phyloP scores from a whole-genome alignment of 2,888 invertebrate species.

The Timandra comae region DNA sequence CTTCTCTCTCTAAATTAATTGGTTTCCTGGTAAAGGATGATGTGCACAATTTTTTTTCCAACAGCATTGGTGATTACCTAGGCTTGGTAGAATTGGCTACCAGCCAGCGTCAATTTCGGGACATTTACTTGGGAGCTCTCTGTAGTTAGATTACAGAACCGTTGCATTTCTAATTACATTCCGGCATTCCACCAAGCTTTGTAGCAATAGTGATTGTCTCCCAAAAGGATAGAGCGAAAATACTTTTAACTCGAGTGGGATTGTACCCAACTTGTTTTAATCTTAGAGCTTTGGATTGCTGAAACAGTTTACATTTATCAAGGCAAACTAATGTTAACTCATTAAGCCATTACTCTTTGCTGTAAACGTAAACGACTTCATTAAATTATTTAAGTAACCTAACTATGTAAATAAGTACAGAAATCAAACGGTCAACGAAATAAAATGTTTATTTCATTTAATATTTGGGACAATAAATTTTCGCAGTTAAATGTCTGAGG shows the following conservation, averaged over 20 bases:
- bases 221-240: conserved; percentile 7
- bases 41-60: conserved; percentile 6
- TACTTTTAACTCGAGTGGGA: neutral
- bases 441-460: conserved; percentile 16
- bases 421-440: conserved; percentile 4
- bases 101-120: conserved; percentile 22
- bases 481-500: conserved; percentile 30
- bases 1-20: conserved; percentile 14
- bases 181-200: conserved; percentile 13
- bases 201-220: conserved; percentile 6
- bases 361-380: too few relatives aligned
- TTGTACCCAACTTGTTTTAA: too few relatives aligned
- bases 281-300: too few relatives aligned
- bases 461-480: conserved; percentile 26
- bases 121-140: conserved; percentile 15
- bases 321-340: too few relatives aligned
- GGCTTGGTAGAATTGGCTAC: conserved; percentile 21
- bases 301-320: too few relatives aligned
- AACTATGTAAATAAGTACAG: too few relatives aligned
- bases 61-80: conserved; percentile 3
- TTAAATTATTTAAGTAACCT: too few relatives aligned
- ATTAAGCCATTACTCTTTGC: too few relatives aligned
- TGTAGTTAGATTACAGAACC: conserved; percentile 21
- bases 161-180: conserved; percentile 31
- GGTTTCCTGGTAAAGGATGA: conserved; percentile 4